Conservation (phyloP, 2,113 vertebrate species). For the Hippocampus abdominalis region DNA sequence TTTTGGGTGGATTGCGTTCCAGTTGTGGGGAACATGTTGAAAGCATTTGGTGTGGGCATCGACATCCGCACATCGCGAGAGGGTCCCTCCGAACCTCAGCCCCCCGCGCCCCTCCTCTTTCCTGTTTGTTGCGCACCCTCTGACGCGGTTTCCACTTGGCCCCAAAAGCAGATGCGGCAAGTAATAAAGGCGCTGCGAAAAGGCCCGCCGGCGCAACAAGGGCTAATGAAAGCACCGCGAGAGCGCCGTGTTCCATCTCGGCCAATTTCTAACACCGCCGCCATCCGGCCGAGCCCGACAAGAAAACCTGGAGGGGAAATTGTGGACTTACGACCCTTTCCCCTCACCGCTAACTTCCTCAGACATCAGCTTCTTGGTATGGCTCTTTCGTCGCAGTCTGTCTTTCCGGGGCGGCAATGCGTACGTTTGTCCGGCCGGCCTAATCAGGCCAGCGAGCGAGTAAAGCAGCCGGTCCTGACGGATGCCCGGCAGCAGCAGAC, state of each 20-base stretch:
- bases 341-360: neutral
- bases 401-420: conserved; percentile 38
- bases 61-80: too few relatives aligned
- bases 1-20: too few relatives aligned
- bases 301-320: conserved; percentile 26
- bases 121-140: neutral
- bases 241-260: conserved; percentile 56
- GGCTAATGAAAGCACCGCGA: conserved; percentile 59
- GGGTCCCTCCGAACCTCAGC: too few relatives aligned
- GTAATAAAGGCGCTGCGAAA: conserved; percentile 60
- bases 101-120: neutral
- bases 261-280: conserved; percentile 58
- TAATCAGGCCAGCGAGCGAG: conserved; percentile 66
- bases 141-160: conserved; percentile 10
- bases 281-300: conserved; percentile 57
- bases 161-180: conserved; percentile 46
- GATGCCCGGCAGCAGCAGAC: conserved; percentile 56
- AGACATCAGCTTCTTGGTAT: neutral
- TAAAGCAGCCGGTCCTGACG: conserved; percentile 50
- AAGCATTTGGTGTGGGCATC: too few relatives aligned
- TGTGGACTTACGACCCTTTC: neutral
- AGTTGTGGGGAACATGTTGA: too few relatives aligned
- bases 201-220: conserved; percentile 49
- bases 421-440: conserved; percentile 56
- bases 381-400: conserved; percentile 28